Conservation (phyloP, 2,113 vertebrate genomes). For the Ariopsis seemanni region DNA sequence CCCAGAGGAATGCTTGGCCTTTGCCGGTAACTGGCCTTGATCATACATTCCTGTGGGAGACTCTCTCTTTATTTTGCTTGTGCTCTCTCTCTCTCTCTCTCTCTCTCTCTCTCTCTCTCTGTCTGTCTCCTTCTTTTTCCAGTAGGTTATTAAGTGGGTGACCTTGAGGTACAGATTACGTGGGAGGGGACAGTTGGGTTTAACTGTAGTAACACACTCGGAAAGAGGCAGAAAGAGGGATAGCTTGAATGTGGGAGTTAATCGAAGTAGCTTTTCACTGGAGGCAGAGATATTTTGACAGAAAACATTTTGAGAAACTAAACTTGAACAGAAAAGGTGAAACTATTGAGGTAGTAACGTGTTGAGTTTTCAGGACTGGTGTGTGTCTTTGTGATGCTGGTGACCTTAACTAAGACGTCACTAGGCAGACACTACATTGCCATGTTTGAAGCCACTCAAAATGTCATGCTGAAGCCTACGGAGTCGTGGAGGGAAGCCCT, state of each 20-base stretch:
- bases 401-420: slow-evolving; percentile 94
- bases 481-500: slow-evolving; percentile 97
- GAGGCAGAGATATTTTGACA: slow-evolving; percentile 35
- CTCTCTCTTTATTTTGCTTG: slow-evolving; percentile 60
- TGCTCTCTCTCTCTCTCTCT: neutral
- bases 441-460: slow-evolving; percentile 99
- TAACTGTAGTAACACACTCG: slow-evolving; percentile 14
- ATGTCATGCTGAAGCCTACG: slow-evolving; percentile 95
- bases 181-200: slow-evolving; percentile 48
- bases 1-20: slow-evolving; percentile 77
- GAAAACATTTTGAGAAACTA: slow-evolving; percentile 13
- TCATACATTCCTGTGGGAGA: slow-evolving; percentile 84
- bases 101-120: slow-evolving; percentile 1
- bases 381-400: slow-evolving; percentile 51
- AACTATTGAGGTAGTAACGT: slow-evolving; percentile 20
- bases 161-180: slow-evolving; percentile 48
- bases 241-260: slow-evolving; percentile 26
- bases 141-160: slow-evolving; percentile 40
- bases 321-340: neutral
- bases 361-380: slow-evolving; percentile 64
- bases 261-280: slow-evolving; percentile 4
- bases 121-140: slow-evolving; percentile 28
- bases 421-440: slow-evolving; percentile 99
- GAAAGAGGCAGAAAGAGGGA: slow-evolving; percentile 22
- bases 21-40: slow-evolving; percentile 83